Percentiles rank a stretch among this genome's conserved stretches.
Conservation (phyloP, 2,888 invertebrate genomes). For the Pimpla rufipes region DNA sequence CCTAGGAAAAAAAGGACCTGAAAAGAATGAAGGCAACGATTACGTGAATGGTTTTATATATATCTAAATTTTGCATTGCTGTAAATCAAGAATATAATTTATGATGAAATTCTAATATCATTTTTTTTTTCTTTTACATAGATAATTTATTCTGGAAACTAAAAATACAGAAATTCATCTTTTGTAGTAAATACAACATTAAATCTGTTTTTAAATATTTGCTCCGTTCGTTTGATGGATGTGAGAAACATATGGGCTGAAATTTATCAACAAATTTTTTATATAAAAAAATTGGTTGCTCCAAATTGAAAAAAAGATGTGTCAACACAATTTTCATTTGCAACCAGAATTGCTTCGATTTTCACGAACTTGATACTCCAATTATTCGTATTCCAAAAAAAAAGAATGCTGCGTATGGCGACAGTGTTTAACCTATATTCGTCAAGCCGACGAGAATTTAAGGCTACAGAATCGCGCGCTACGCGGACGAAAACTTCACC, state of each 20-base stretch:
- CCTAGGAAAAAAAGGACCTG: conserved; percentile 97
- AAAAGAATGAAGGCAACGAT: conserved; percentile 75
- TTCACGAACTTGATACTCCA: background rate
- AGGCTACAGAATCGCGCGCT: conserved; percentile 43
- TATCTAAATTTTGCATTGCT: too few species aligned
- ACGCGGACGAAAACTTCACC: conserved; percentile 85
- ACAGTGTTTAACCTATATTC: conserved; percentile 65
- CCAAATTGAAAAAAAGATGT: background rate
- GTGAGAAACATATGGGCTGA: background rate
- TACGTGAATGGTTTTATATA: conserved; percentile 65
- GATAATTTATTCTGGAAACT: background rate
- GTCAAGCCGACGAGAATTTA: conserved; percentile 36
- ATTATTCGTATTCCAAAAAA: conserved; percentile 1
- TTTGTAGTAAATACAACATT: background rate
- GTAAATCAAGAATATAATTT: background rate
- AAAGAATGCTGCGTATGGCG: conserved; percentile 48
- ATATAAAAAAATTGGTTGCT: background rate
- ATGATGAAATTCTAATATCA: conserved; percentile 8
- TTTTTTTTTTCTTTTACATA: background rate
- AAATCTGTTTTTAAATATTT: background rate
- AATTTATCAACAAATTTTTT: background rate
- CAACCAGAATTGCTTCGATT: background rate
- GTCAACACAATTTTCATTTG: background rate
- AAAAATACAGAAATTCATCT: background rate
- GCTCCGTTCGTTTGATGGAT: background rate